These are phyloP conservation scores for Drosophila paranaensis DNA, from an alignment of 2,888 invertebrate species.

Conservation along the genomic window DNA sequence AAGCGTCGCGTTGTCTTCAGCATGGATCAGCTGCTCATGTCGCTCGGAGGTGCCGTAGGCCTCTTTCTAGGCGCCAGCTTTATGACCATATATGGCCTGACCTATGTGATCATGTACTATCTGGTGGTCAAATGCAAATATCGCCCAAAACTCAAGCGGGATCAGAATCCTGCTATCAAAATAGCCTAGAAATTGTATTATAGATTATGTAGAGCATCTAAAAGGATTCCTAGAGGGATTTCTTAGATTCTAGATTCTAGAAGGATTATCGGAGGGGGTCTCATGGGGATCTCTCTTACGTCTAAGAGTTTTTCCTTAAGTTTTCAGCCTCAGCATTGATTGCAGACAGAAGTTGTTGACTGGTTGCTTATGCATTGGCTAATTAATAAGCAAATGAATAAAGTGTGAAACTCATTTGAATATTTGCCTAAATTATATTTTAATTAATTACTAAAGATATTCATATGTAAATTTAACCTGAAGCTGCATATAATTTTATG, in stretches of 20 bases:
- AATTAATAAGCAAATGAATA: conserved; percentile 49
- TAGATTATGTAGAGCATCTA: too few relatives aligned
- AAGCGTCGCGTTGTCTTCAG: conserved; percentile 82
- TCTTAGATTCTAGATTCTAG: too few relatives aligned
- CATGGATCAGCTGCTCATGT: conserved; percentile 82
- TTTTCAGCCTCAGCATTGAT: background rate
- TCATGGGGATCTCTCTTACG: too few relatives aligned
- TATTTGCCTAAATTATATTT: conserved; percentile 38
- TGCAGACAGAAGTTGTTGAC: conserved; percentile 2
- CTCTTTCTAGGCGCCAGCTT: conserved; percentile 84
- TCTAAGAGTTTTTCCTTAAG: too few relatives aligned
- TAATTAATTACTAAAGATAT: conserved; percentile 20
- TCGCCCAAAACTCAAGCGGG: background rate
- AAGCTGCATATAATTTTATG: background rate
- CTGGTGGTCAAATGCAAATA: conserved; percentile 49
- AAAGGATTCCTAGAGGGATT: too few relatives aligned
- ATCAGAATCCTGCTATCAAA: background rate
- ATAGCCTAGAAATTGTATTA: background rate
- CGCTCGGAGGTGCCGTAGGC: conserved; percentile 84
- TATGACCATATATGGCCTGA: conserved; percentile 75
- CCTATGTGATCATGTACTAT: conserved; percentile 57
- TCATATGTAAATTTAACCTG: background rate
- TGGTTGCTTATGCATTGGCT: background rate
- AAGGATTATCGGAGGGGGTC: too few relatives aligned
- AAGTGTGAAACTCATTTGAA: conserved; percentile 43